Conservation (phyloP, 2,888 invertebrate genomes). For the Sepiola atlantica region DNA sequence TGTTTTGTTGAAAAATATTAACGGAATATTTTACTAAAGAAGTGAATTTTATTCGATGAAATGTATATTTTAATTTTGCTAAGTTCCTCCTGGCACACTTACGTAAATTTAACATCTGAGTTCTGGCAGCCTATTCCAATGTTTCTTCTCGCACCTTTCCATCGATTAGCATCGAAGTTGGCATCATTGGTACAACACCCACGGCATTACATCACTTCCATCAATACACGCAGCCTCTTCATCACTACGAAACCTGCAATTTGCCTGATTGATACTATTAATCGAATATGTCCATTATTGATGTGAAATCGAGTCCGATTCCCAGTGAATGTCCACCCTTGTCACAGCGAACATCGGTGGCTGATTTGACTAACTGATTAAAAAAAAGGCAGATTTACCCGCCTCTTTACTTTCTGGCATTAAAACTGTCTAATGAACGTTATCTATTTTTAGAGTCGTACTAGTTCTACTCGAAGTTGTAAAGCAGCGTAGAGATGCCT, state of each 20-base stretch:
- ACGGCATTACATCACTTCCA: neutral
- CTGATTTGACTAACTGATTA: neutral
- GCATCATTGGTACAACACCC: neutral
- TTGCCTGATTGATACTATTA: neutral
- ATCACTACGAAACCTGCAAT: neutral
- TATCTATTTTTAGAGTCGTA: no score
- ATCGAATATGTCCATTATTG: neutral
- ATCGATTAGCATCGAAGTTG: neutral
- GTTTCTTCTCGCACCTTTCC: neutral
- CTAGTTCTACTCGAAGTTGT: no score
- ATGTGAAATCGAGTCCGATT: neutral
- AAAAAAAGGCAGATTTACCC: neutral
- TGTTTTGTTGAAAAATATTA: no score
- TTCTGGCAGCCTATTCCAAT: neutral
- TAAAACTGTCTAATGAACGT: neutral
- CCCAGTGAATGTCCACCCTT: neutral
- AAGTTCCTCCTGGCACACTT: neutral
- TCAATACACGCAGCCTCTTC: neutral
- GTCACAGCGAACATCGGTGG: neutral
- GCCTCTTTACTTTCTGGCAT: neutral
- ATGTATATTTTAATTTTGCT: no score
- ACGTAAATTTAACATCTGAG: neutral
- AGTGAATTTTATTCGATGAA: no score
- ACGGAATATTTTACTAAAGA: no score
- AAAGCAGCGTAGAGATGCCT: no score